Conservation (phyloP, 2,113 vertebrate species). For the Xenus cinereus region DNA sequence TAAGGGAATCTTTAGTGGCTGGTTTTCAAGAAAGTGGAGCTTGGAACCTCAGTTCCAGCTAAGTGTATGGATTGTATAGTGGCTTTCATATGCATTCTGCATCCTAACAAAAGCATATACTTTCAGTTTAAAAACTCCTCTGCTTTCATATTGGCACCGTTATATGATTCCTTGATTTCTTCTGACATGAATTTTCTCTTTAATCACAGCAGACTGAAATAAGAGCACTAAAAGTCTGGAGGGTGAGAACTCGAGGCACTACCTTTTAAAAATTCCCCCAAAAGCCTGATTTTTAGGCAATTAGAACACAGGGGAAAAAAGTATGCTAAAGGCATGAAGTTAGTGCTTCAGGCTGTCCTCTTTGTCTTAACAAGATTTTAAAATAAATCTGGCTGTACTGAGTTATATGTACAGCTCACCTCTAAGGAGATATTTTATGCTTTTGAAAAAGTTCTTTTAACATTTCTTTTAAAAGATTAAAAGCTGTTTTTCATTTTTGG, state of each 20-base stretch:
- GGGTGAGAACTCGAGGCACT: neutral
- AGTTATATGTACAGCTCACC: neutral
- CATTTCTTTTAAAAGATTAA: neutral
- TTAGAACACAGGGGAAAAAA: neutral
- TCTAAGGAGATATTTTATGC: neutral
- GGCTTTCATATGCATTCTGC: neutral
- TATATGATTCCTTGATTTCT: neutral
- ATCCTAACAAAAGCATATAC: neutral
- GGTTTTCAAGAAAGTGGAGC: neutral
- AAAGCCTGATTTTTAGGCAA: neutral
- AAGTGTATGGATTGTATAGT: neutral
- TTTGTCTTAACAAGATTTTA: neutral
- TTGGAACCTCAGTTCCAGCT: neutral
- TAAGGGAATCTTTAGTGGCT: neutral
- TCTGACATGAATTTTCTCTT: neutral
- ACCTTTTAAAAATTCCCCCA: neutral
- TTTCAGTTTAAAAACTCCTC: neutral
- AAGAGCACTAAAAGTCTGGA: neutral
- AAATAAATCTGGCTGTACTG: neutral
- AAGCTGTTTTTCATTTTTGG: neutral
- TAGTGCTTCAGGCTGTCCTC: neutral
- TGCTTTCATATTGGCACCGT: neutral
- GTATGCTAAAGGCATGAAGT: neutral
- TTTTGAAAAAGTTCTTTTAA: neutral
- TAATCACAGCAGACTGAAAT: neutral